A percentile compares a stretch with the other conserved stretches of the same genome.
phyloP scores from a whole-genome alignment of 2,797 vertebrate species.

The Amniataba percoides region DNA sequence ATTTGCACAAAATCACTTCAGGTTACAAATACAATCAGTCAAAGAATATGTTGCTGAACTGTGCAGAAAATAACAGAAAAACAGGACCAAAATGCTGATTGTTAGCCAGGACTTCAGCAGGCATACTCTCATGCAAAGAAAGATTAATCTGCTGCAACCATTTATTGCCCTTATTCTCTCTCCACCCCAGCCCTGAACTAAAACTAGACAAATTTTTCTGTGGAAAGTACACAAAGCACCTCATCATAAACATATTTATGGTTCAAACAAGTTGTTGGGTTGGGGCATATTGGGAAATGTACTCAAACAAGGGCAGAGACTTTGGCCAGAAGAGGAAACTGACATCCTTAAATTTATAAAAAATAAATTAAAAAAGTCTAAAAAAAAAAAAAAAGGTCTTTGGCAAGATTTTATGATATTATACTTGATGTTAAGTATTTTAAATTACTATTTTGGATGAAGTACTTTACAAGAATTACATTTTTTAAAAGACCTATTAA shows the following conservation, averaged over 20 bases:
- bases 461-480: neutral
- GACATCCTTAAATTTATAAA: neutral
- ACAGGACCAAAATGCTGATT: slow-evolving; percentile 9
- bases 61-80: slow-evolving; percentile 21
- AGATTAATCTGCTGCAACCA: slow-evolving; percentile 26
- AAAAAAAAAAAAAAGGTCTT: too few species aligned
- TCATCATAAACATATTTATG: neutral
- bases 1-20: slow-evolving; percentile 22
- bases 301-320: too few species aligned
- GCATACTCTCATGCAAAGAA: neutral
- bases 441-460: neutral
- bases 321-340: neutral
- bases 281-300: neutral
- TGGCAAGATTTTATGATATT: neutral
- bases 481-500: too few species aligned
- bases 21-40: slow-evolving; percentile 11
- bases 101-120: slow-evolving; percentile 17
- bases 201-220: slow-evolving; percentile 5
- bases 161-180: slow-evolving; percentile 14
- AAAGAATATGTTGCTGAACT: slow-evolving; percentile 5
- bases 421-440: neutral
- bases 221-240: neutral
- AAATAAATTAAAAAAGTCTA: too few species aligned
- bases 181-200: slow-evolving; percentile 28
- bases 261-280: neutral